phyloP scores from a whole-genome alignment of 2,888 invertebrate species.

The Acrobasis repandana region DNA sequence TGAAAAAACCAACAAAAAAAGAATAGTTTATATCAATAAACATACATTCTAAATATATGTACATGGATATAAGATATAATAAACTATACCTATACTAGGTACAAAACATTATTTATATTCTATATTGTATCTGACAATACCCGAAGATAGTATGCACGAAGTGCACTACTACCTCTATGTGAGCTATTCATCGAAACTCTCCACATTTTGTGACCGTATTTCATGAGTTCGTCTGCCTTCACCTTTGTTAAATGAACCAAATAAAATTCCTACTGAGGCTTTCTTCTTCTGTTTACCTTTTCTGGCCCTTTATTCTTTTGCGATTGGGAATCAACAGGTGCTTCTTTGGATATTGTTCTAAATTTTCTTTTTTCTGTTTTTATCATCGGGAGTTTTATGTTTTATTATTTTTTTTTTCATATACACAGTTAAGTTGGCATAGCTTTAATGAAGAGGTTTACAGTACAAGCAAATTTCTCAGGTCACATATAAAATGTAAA shows the following conservation, averaged over 20 bases:
- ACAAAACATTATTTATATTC: too few species aligned
- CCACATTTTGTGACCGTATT: constrained; percentile 33
- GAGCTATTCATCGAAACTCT: neutral
- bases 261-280: constrained; percentile 42
- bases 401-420: neutral
- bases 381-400: neutral
- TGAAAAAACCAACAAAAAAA: too few species aligned
- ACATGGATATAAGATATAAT: too few species aligned
- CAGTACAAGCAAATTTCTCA: constrained; percentile 6
- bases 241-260: constrained; percentile 59
- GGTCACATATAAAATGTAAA: too few species aligned
- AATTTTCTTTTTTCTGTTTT: neutral
- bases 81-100: too few species aligned
- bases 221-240: constrained; percentile 37
- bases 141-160: too few species aligned
- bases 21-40: too few species aligned
- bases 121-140: too few species aligned
- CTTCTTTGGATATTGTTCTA: constrained; percentile 9
- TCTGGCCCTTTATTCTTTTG: constrained; percentile 33
- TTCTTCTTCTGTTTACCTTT: constrained; percentile 47
- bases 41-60: too few species aligned
- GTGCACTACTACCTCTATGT: too few species aligned
- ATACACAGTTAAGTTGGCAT: too few species aligned
- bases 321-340: constrained; percentile 28
- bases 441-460: too few species aligned